Percentiles rank a stretch among this genome's conserved stretches.
Conservation (phyloP, 2,888 invertebrate genomes). For the Atrina japonica region DNA sequence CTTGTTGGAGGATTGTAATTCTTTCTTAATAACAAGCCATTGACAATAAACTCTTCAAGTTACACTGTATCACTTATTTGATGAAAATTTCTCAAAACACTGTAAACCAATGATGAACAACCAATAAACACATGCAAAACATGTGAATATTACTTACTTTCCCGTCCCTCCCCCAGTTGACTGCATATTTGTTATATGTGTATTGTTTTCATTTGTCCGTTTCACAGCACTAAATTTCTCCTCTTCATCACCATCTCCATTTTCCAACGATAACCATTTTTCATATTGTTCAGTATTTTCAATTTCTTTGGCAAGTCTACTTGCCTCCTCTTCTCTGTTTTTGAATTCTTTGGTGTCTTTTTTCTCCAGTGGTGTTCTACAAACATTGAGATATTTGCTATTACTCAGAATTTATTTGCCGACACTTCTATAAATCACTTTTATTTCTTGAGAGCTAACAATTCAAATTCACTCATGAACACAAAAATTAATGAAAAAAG, state of each 20-base stretch:
- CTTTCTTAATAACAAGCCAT: no score
- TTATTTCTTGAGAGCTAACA: no score
- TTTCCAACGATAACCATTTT: slow-evolving; percentile 92
- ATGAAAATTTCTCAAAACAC: no score
- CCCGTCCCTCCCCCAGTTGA: slow-evolving; percentile 48
- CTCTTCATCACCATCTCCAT: slow-evolving; percentile 87
- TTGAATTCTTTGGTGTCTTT: slow-evolving; percentile 93
- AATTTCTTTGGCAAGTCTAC: slow-evolving; percentile 95
- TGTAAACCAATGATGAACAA: no score
- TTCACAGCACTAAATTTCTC: slow-evolving; percentile 92
- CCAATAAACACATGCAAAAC: no score
- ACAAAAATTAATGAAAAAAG: no score
- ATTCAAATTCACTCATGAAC: not conserved
- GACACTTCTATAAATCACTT: no score
- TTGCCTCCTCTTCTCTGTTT: slow-evolving; percentile 92
- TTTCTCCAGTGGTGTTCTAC: slow-evolving; percentile 88
- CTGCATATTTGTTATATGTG: slow-evolving; percentile 9
- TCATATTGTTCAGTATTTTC: slow-evolving; percentile 92
- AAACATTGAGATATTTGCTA: no score
- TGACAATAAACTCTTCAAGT: no score
- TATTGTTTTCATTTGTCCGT: slow-evolving; percentile 77
- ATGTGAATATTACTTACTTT: slow-evolving; percentile 52
- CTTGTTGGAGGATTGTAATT: no score
- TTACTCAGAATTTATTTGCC: no score
- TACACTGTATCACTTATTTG: no score